Percentiles rank a stretch among this genome's conserved stretches.
Conservation (phyloP, 2,797 vertebrate species). For the Arrhamphus sclerolepis region DNA sequence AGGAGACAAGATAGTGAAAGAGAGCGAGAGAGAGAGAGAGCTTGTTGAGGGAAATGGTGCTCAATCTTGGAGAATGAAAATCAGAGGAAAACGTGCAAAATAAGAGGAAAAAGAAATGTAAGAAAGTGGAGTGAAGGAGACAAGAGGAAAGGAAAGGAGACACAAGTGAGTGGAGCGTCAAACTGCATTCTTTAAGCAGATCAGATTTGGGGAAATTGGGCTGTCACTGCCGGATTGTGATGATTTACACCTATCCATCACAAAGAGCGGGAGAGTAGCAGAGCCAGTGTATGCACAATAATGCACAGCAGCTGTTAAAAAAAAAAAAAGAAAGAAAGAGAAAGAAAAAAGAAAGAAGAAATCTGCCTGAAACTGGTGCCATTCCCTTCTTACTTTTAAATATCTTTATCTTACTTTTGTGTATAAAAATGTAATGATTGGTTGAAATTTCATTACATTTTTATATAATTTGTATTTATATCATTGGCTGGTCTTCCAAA, state of each 20-base stretch:
- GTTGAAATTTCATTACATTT: neutral
- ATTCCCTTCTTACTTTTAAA: slow-evolving; percentile 15
- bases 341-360: too few species aligned
- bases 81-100: slow-evolving; percentile 20
- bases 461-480: neutral
- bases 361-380: slow-evolving; percentile 18
- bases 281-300: slow-evolving; percentile 58
- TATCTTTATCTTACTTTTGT: slow-evolving; percentile 1
- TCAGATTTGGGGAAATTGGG: slow-evolving; percentile 99
- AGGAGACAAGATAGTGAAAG: slow-evolving; percentile 17
- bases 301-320: slow-evolving; percentile 53
- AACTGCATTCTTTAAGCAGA: slow-evolving; percentile 98
- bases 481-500: neutral
- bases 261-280: slow-evolving; percentile 32
- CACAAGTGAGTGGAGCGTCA: slow-evolving; percentile 76
- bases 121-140: slow-evolving; percentile 19
- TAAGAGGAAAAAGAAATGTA: slow-evolving; percentile 23
- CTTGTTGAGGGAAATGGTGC: slow-evolving; percentile 60
- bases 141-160: slow-evolving; percentile 71
- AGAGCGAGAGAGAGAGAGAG: slow-evolving; percentile 7
- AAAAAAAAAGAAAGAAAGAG: too few species aligned
- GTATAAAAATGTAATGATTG: too few species aligned
- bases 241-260: slow-evolving; percentile 99
- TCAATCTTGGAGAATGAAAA: slow-evolving; percentile 28
- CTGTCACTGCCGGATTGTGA: slow-evolving; percentile 96